Percentiles rank a stretch among this genome's conserved stretches.
Evolutionary conservation across 2,113 vertebrate species (phyloP).

Genomic region (Peucedramus taeniatus): DNA sequence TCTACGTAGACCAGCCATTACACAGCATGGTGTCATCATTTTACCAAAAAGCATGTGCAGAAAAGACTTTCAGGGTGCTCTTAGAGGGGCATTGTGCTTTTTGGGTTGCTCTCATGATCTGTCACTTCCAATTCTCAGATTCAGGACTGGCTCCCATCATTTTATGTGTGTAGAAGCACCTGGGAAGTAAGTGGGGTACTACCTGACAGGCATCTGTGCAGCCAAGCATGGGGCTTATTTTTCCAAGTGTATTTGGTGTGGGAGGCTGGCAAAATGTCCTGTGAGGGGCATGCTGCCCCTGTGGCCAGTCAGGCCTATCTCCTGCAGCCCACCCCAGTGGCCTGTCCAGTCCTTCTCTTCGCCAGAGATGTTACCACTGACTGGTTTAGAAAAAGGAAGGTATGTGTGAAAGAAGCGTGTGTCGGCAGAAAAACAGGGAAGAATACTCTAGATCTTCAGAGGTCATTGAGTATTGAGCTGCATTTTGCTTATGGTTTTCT

Average conservation of each 20-base stretch:
- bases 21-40: neutral
- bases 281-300: neutral
- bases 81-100: neutral
- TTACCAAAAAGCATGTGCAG: accelerated
- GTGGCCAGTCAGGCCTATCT: neutral
- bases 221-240: neutral
- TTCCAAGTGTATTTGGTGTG: neutral
- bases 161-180: neutral
- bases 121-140: neutral
- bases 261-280: neutral
- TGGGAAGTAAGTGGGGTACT: neutral
- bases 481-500: neutral
- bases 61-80: neutral
- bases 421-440: neutral
- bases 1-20: neutral
- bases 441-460: neutral
- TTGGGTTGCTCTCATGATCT: neutral
- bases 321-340: neutral
- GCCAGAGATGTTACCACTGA: neutral
- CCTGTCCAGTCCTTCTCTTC: neutral
- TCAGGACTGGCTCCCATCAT: neutral
- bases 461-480: neutral
- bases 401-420: neutral
- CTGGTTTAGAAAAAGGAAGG: neutral
- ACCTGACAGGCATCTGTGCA: neutral